Evolutionary conservation across 2,888 invertebrate genomes (phyloP), one percentile per base, ranked within the genome.

Genomic region (Papilio gigon): DNA sequence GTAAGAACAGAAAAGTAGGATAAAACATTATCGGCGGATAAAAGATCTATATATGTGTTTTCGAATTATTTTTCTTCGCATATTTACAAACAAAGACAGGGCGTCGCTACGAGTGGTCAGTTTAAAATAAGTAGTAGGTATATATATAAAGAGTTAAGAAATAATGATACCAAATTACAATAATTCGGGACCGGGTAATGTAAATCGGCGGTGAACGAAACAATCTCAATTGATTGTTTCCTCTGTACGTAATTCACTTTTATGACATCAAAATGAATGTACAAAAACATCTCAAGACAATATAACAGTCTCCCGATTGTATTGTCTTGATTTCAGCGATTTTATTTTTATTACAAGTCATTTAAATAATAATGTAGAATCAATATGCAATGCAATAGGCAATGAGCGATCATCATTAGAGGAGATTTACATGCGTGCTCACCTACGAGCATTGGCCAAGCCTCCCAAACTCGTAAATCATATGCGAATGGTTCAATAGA

Each of bases 191-290:
- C 47, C 47, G 20, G 47, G 12, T 22, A 47, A 47, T 12, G 20
- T 47, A 22, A 47, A 47, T 47, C 47, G 47, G 47, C 47, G 22
- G 8, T 9, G 44, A 47, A 47, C 11, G 44, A 44, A 44, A 44
- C 47, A 47, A 22, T 47, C 22, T 47, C 47, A 47, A 47, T 47
- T 47, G 47, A 22, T 47, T 47, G 22, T 12, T 47, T 47, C 47
- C 47, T 47, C 4, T 44, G 20, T 40, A 44, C 3, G 11, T 20
- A 42, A 4, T 42, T 17, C 44, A 12, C 12, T 2, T 22, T 11
- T 47, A 47, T 22, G 12, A 47, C 4, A 1, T 12, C 4, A 22
- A 22, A 22, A 22, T 22, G 11, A 47, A 42, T 42, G 20, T 9
- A 33, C 6, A 20, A 20, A n/a, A 11, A 44, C 42, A 42, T 44